Evolutionary conservation across 2,797 vertebrate genomes (phyloP), one percentile per base, ranked within the genome.

Genomic region (Dallia pectoralis): DNA sequence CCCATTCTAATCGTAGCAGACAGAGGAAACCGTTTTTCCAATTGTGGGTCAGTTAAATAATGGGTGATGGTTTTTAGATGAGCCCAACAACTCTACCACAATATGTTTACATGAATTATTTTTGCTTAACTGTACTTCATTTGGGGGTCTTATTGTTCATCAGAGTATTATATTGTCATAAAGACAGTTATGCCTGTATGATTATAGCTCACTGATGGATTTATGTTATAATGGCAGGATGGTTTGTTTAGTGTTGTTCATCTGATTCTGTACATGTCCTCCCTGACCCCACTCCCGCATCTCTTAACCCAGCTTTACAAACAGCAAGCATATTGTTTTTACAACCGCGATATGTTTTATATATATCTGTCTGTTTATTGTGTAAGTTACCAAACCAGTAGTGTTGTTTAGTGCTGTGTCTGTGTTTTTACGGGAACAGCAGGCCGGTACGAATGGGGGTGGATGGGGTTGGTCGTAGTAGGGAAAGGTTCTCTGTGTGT

Each of bases 71-170:
- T 29, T 74, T 56, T 49, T 6, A 49, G 7, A 68, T 71, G 22
- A 63, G 67, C 18, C 36, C 44, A 64, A 40, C 22, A 15, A 27
- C 49, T 48, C 2, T 8, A 19, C 2, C 7, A 16, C 29, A 16
- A 64, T 14, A 53, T 69, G 65, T 2, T 0, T 12, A n/a, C 44
- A 14, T 33, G 67, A 22, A 9, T 62, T 61, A 5, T 30, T 56
- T n/a, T 30, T 72, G 32, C 6, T 62, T 64, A 4, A 59, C 19
- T 67, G 22, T 59, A 61, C 32, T 1, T 44, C 6, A 65, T 3
- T 32, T 67, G 36, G 27, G 44, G 0, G 62, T 72, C 48, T 74
- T 81, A 0, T 69, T 84, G 27, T 63, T 63, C 18, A 63, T 14
- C 29, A 30, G 29, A 15, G 18, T 63, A 16, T 1, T 63, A 63